Evolutionary conservation across 2,888 invertebrate species (phyloP).

Genomic region (Erebia aethiops): DNA sequence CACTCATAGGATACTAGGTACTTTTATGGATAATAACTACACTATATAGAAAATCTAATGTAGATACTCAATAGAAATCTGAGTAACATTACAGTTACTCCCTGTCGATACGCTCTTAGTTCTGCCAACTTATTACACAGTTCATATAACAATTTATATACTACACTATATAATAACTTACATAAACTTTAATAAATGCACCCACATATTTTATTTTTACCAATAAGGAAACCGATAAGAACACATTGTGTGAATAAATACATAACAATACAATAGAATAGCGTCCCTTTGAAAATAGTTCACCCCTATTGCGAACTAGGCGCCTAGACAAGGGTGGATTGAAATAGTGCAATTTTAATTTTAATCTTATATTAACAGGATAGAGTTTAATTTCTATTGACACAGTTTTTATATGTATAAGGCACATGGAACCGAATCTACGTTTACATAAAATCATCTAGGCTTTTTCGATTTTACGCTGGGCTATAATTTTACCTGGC

Average conservation of each 20-base stretch:
- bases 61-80: too few species aligned
- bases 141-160: background rate
- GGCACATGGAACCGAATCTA: background rate
- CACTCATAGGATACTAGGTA: too few species aligned
- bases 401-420: conserved; percentile 10
- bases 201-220: conserved; percentile 21
- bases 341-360: conserved; percentile 4
- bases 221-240: conserved; percentile 36
- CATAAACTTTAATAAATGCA: conserved; percentile 12
- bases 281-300: conserved; percentile 42
- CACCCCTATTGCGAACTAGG: conserved; percentile 48
- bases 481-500: background rate
- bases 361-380: background rate
- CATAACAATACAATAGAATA: conserved; percentile 36
- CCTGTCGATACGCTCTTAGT: too few species aligned
- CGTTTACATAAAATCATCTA: conserved; percentile 13
- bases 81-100: too few species aligned
- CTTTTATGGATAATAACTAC: too few species aligned
- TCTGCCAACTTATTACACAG: background rate
- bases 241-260: conserved; percentile 30
- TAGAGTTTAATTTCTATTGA: conserved; percentile 15
- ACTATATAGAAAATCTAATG: too few species aligned
- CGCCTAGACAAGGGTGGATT: conserved; percentile 56
- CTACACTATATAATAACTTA: background rate
- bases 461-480: conserved; percentile 12